These are phyloP conservation scores for Verasper variegatus DNA, from an alignment of 2,113 vertebrate genomes.

Conservation along the genomic window DNA sequence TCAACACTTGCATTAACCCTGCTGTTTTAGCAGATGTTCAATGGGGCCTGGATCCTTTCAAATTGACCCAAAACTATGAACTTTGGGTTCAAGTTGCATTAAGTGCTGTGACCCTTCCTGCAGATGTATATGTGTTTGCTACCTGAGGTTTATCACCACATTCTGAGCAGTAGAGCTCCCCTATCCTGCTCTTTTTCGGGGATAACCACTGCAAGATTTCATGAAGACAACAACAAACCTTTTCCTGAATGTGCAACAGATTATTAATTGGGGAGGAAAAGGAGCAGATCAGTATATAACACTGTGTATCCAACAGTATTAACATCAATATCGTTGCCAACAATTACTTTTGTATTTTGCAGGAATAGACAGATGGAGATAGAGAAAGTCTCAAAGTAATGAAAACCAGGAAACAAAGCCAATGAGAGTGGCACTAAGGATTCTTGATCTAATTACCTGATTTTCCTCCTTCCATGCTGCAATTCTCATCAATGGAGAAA, in stretches of 20 bases:
- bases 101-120: too few species aligned
- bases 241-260: background rate
- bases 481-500: conserved; percentile 27
- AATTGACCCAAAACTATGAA: too few species aligned
- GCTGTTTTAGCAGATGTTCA: too few species aligned
- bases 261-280: background rate
- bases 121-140: too few species aligned
- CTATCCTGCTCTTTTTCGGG: too few species aligned
- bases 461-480: conserved; percentile 14
- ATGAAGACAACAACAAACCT: background rate
- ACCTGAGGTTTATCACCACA: too few species aligned
- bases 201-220: too few species aligned
- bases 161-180: too few species aligned
- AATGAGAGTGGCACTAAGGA: conserved; percentile 30
- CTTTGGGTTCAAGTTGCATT: too few species aligned
- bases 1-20: too few species aligned
- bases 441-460: conserved; percentile 41
- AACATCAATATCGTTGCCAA: background rate
- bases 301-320: background rate
- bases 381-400: background rate
- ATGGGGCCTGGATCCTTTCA: too few species aligned
- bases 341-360: background rate
- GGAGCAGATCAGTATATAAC: background rate
- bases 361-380: conserved; percentile 7
- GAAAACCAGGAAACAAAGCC: conserved; percentile 28